These are phyloP conservation scores for Drosophila orosa DNA, from an alignment of 1,140 invertebrate genomes.

Conservation along the genomic window DNA sequence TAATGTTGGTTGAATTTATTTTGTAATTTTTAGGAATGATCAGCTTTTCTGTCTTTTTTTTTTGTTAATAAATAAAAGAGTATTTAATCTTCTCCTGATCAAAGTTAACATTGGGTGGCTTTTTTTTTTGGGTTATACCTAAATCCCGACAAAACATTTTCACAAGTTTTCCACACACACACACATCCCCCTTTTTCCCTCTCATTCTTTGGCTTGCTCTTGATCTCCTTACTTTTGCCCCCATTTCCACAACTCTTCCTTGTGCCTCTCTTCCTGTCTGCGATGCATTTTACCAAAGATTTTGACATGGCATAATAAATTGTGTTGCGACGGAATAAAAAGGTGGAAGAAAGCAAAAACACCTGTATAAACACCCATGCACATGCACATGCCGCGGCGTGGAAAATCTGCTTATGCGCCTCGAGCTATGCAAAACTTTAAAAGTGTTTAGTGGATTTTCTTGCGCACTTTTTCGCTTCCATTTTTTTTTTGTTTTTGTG, in stretches of 20 bases:
- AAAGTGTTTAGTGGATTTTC: slow-evolving; percentile 56
- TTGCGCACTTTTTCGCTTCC: slow-evolving; percentile 2
- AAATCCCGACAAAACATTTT: slow-evolving; percentile 68
- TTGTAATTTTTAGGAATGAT: background rate
- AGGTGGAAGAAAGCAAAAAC: slow-evolving; percentile 41
- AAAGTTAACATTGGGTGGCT: background rate
- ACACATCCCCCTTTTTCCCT: background rate
- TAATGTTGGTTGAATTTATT: background rate
- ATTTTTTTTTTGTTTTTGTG: background rate
- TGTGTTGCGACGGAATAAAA: slow-evolving; percentile 47
- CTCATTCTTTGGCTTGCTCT: slow-evolving; percentile 13
- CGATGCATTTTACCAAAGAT: slow-evolving; percentile 70
- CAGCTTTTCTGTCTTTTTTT: fast-evolving
- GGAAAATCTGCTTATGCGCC: slow-evolving; percentile 42
- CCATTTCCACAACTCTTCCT: slow-evolving; percentile 12
- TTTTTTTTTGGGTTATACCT: slow-evolving; percentile 18
- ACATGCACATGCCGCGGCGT: slow-evolving; percentile 13
- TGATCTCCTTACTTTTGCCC: slow-evolving; percentile 27
- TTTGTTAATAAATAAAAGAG: background rate
- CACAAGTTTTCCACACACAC: slow-evolving; percentile 46
- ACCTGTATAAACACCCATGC: slow-evolving; percentile 60
- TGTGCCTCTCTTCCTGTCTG: slow-evolving; percentile 19
- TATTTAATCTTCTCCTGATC: background rate
- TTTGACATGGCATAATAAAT: slow-evolving; percentile 75
- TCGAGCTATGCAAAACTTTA: slow-evolving; percentile 60